Percentiles rank a stretch among this genome's conserved stretches.
phyloP scores from a whole-genome alignment of 2,113 vertebrate species.

The Platycercus adscitus region DNA sequence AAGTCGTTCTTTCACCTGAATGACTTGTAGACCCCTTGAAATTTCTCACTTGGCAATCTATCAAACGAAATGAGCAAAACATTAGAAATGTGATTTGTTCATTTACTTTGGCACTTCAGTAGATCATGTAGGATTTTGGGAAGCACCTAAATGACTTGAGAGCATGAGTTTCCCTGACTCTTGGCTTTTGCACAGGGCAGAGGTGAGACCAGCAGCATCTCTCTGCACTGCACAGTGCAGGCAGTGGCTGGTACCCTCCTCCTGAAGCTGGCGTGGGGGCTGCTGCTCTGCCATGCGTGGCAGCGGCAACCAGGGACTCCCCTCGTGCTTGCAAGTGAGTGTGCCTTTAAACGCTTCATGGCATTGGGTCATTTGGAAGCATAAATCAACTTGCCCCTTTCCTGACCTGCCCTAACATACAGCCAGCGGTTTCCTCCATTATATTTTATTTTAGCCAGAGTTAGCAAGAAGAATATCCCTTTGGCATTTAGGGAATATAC shows the following conservation, averaged over 20 bases:
- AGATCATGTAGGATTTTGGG: not conserved
- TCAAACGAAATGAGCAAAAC: conserved; percentile 11
- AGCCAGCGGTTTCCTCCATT: not conserved
- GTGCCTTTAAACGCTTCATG: not conserved
- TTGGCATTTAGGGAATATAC: not conserved
- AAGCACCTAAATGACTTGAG: not conserved
- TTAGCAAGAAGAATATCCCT: not conserved
- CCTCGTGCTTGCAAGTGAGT: not conserved
- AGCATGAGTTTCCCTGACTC: not conserved
- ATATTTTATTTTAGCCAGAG: not conserved
- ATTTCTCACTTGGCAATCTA: conserved; percentile 48
- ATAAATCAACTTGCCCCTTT: conserved; percentile 53
- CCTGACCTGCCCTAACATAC: conserved; percentile 12
- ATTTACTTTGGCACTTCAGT: conserved; percentile 17
- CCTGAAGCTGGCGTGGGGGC: rapidly evolving
- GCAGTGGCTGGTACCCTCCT: not conserved
- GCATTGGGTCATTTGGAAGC: not conserved
- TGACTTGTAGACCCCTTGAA: conserved; percentile 25
- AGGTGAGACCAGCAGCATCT: not conserved
- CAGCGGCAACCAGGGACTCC: not conserved
- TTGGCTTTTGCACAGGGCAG: not conserved
- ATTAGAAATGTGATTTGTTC: conserved; percentile 10
- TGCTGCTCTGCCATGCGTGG: not conserved
- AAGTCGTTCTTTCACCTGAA: conserved; percentile 18
- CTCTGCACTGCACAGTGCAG: rapidly evolving